These are phyloP conservation scores for Pomatostomus ruficeps DNA, from an alignment of 2,113 vertebrate genomes.

Conservation along the genomic window DNA sequence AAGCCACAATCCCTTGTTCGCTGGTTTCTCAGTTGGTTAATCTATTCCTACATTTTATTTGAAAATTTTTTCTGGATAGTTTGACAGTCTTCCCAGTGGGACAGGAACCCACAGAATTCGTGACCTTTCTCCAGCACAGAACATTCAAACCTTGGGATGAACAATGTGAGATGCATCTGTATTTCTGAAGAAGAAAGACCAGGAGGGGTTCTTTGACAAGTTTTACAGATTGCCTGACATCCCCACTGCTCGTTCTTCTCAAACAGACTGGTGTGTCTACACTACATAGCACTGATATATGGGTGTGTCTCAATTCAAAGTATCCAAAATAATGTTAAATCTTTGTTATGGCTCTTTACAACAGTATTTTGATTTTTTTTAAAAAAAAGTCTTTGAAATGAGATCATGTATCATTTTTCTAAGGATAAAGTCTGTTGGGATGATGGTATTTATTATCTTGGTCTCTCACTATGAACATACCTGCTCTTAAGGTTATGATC, in stretches of 20 bases:
- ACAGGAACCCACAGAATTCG: not conserved
- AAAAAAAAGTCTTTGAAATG: not conserved
- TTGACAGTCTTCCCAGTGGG: not conserved
- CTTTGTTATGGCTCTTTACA: not conserved
- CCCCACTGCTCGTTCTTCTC: not conserved
- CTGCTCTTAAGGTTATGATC: not conserved
- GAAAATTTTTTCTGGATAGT: not conserved
- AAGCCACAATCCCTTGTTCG: rapidly evolving
- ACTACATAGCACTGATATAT: not conserved
- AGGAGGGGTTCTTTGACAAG: not conserved
- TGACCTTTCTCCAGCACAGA: not conserved
- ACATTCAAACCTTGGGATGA: not conserved
- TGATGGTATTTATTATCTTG: not conserved
- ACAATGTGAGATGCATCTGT: not conserved
- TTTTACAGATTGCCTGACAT: not conserved
- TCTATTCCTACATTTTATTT: not conserved
- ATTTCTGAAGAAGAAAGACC: not conserved
- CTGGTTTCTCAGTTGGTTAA: not conserved
- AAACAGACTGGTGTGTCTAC: not conserved
- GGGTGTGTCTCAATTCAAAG: not conserved
- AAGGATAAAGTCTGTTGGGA: not conserved
- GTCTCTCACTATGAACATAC: not conserved
- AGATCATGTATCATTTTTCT: not conserved
- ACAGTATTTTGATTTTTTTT: not conserved
- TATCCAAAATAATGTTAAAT: not conserved